phyloP scores from a whole-genome alignment of 2,113 vertebrate genomes.

The Zapornia atra region DNA sequence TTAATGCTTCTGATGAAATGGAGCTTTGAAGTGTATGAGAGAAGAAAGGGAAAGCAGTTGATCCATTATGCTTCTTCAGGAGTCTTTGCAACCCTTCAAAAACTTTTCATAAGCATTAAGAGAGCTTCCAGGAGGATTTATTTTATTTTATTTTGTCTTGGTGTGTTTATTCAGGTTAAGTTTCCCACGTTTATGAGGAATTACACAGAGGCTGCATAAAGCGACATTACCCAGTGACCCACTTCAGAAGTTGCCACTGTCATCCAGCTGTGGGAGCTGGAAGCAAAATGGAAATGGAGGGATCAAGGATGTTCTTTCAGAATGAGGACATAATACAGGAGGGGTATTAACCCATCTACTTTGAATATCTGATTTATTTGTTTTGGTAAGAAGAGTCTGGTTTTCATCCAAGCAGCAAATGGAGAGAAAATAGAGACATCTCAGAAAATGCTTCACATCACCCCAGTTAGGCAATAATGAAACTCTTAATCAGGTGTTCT shows the following conservation, averaged over 20 bases:
- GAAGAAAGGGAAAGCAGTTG: background rate
- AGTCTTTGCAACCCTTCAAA: background rate
- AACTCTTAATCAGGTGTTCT: background rate
- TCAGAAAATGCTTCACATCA: background rate
- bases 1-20: background rate
- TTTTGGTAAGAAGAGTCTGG: background rate
- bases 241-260: background rate
- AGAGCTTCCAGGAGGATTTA: background rate
- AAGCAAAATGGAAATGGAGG: background rate
- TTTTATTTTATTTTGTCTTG: background rate
- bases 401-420: background rate
- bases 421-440: background rate
- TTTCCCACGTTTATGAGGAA: background rate
- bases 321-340: background rate
- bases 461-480: background rate
- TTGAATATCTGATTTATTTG: background rate
- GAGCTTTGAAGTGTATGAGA: background rate
- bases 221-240: background rate
- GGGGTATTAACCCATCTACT: background rate
- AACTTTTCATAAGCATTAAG: background rate
- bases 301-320: background rate
- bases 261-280: background rate
- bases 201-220: background rate
- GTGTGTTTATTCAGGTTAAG: background rate
- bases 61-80: background rate